These are phyloP conservation scores for Lasioglossum morio DNA, from an alignment of 2,888 invertebrate species.

Conservation along the genomic window DNA sequence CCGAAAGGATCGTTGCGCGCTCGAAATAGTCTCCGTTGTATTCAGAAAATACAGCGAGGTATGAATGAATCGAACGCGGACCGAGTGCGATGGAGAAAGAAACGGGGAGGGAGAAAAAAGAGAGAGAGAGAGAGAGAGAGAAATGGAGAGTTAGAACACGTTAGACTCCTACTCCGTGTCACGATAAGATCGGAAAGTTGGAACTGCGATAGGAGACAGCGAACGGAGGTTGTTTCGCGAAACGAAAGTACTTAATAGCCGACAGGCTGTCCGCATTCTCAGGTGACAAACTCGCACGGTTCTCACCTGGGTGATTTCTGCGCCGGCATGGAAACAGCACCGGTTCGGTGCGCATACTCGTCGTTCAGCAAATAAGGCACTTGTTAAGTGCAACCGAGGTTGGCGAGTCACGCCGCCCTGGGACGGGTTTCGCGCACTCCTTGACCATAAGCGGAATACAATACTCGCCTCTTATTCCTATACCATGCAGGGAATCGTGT, in stretches of 20 bases:
- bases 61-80: constrained; percentile 1
- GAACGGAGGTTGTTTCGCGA: constrained; percentile 37
- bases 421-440: constrained; percentile 66
- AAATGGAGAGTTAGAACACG: not conserved
- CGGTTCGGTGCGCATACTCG: constrained; percentile 64
- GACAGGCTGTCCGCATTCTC: constrained; percentile 60
- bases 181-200: constrained; percentile 20
- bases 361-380: constrained; percentile 79
- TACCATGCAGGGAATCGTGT: not conserved
- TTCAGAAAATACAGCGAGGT: not conserved
- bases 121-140: not conserved
- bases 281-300: constrained; percentile 70
- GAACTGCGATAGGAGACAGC: not conserved
- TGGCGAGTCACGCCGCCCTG: constrained; percentile 53
- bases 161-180: not conserved
- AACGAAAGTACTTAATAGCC: constrained; percentile 54
- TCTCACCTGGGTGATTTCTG: constrained; percentile 63
- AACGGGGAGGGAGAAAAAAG: too few species aligned
- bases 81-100: not conserved
- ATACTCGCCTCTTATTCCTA: constrained; percentile 41
- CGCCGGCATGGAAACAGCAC: constrained; percentile 65
- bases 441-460: constrained; percentile 74
- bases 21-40: constrained; percentile 14
- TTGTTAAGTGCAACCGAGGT: constrained; percentile 75
- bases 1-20: constrained; percentile 29